Conservation (phyloP, 1,140 invertebrate genomes). For the Tetramorium parvispinum region DNA sequence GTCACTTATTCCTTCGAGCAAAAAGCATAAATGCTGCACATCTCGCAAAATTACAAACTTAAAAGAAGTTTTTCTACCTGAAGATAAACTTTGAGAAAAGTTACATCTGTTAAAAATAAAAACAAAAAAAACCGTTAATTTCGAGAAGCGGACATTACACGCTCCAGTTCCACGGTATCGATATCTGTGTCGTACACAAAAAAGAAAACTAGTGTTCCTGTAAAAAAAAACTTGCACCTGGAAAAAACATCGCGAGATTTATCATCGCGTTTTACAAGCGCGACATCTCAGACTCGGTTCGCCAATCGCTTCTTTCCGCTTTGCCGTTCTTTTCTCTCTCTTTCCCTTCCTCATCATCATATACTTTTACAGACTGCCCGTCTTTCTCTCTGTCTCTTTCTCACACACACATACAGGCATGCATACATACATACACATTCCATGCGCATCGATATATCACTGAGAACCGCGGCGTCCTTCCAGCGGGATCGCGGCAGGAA, state of each 20-base stretch:
- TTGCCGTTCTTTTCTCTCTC: background rate
- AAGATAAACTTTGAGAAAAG: background rate
- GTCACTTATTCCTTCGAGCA: background rate
- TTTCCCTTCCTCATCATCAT: background rate
- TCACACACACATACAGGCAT: too few species aligned
- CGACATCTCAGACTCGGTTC: slow-evolving; percentile 41
- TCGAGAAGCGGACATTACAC: background rate
- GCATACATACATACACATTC: background rate
- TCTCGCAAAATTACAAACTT: background rate
- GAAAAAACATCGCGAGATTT: slow-evolving; percentile 38
- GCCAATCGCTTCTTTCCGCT: slow-evolving; percentile 16
- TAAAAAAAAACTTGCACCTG: slow-evolving; percentile 17
- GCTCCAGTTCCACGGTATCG: slow-evolving; percentile 36
- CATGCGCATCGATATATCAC: slow-evolving; percentile 49
- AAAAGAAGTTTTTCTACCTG: background rate
- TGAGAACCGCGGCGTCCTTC: slow-evolving; percentile 42
- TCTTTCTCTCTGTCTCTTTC: background rate
- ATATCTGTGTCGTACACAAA: background rate
- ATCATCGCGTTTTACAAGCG: slow-evolving; percentile 41
- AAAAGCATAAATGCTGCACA: background rate
- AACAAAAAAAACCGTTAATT: background rate
- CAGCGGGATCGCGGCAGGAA: slow-evolving; percentile 40
- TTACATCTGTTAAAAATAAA: background rate
- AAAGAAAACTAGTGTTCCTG: background rate
- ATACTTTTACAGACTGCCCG: slow-evolving; percentile 30